Evolutionary conservation across 2,888 invertebrate species (phyloP).

Genomic region (Ditylenchus weischeri): DNA sequence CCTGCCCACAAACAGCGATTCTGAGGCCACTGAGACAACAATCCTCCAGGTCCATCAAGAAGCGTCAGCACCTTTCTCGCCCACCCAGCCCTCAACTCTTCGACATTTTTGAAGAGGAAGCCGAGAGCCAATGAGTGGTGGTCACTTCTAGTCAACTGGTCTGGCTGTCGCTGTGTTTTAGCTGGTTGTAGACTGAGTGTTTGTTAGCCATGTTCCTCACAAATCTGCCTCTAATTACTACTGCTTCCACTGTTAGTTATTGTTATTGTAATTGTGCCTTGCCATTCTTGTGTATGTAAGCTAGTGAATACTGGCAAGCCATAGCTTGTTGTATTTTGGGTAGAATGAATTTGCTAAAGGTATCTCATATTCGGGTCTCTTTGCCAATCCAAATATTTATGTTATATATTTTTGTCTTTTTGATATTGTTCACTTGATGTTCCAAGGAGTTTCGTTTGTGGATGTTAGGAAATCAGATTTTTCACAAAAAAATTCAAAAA

Average conservation of each 20-base stretch:
- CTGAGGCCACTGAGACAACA: slow-evolving; percentile 38
- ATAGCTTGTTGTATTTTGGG: slow-evolving; percentile 3
- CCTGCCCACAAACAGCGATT: slow-evolving; percentile 47
- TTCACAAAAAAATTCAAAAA: too few relatives aligned
- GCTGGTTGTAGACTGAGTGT: too few relatives aligned
- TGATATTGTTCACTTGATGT: slow-evolving; percentile 1
- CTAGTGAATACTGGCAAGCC: neutral
- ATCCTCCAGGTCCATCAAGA: slow-evolving; percentile 31
- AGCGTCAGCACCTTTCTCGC: slow-evolving; percentile 47
- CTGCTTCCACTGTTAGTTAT: too few relatives aligned
- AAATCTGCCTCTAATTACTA: too few relatives aligned
- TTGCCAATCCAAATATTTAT: slow-evolving; percentile 6
- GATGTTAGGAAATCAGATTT: too few relatives aligned
- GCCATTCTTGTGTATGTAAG: slow-evolving; percentile 5
- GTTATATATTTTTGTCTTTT: neutral
- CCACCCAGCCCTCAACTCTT: slow-evolving; percentile 56
- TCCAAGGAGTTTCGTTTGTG: neutral
- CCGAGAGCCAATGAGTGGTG: slow-evolving; percentile 9
- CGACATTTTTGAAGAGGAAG: slow-evolving; percentile 52
- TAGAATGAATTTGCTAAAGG: slow-evolving; percentile 3
- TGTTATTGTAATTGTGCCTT: neutral
- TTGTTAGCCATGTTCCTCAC: too few relatives aligned
- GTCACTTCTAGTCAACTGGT: neutral
- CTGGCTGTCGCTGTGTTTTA: neutral
- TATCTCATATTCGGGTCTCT: slow-evolving; percentile 7